Evolutionary conservation across 2,113 vertebrate genomes (phyloP), one percentile per base, ranked within the genome.

Genomic region (Elaphurus davidianus): DNA sequence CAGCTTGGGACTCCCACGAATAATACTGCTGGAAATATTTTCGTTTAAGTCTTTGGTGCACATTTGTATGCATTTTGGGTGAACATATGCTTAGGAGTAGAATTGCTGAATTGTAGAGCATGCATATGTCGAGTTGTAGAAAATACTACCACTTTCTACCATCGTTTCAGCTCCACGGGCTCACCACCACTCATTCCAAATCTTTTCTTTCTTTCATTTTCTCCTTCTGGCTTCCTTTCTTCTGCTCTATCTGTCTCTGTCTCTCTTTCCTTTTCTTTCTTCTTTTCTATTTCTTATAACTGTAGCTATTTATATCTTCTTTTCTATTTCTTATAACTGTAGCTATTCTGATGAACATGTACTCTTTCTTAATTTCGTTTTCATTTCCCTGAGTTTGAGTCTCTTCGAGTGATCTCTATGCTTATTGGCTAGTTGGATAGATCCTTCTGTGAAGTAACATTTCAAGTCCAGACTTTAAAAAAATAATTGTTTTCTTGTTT

Each of bases 161-260:
- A n/a, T 27, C 43, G 25, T 57, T 45, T 55, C 3, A 10, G 17
- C 1, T 76, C 60, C 7, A 15, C 0, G 0, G 1, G 27, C 7
- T 15, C 30, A 6, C 14, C 55, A 47, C 6, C 12, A 13, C n/a
- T 50, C 52, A 33, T 36, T 36, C 33, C 33, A 36, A 14, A 55
- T 12, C 11, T n/a, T 33, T 14, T 21, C 67, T 47, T 50, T 40
- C 8, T 40, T 19, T n/a, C 5, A 30, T 15, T 25, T 47, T 36
- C 23, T 36, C 55, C 57, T 52, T 36, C 82, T 60, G 55, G 23
- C 45, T 27, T 54, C 27, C 21, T 55, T 90, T n/a, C 43, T 33
- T 78, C 6, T 43, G 4, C 62, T 36, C 40, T 55, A 0, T 45
- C 28, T 50, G 1, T 28, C 40, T 74, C 17, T 47, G 1, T 15